phyloP scores from a whole-genome alignment of 2,888 invertebrate genomes.

The Megalurothrips usitatus region DNA sequence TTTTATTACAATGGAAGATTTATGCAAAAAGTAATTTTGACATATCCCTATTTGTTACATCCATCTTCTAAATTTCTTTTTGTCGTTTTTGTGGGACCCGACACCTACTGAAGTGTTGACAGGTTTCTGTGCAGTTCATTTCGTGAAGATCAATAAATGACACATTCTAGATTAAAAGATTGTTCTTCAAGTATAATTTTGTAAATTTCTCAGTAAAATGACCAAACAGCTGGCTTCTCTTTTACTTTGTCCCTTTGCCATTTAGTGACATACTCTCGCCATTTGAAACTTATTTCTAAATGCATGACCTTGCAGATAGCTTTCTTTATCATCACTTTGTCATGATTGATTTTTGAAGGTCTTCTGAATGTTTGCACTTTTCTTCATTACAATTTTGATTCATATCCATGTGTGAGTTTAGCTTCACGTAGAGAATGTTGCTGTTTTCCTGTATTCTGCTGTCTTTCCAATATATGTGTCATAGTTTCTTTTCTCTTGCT shows the following conservation, averaged over 20 bases:
- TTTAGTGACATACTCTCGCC: background rate
- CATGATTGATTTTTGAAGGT: background rate
- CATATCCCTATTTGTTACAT: background rate
- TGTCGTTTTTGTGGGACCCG: background rate
- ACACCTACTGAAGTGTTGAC: background rate
- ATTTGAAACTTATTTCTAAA: background rate
- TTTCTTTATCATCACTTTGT: too few species aligned
- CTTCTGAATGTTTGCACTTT: background rate
- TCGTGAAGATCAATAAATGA: background rate
- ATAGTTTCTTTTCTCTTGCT: background rate
- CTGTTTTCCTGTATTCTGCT: slow-evolving; percentile 13
- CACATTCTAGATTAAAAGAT: background rate
- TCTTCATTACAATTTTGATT: background rate
- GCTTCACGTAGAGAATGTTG: background rate
- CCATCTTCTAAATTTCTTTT: background rate
- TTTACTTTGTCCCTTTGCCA: too few species aligned
- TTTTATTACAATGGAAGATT: background rate
- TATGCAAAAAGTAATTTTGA: background rate
- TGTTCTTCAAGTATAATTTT: background rate
- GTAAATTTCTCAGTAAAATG: background rate
- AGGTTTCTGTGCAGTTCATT: background rate
- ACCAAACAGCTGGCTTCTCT: background rate
- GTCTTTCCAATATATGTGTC: slow-evolving; percentile 1
- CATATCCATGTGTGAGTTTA: slow-evolving; percentile 5
- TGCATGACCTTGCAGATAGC: background rate